phyloP scores from a whole-genome alignment of 2,113 vertebrate species.

The Calidris pugnax region DNA sequence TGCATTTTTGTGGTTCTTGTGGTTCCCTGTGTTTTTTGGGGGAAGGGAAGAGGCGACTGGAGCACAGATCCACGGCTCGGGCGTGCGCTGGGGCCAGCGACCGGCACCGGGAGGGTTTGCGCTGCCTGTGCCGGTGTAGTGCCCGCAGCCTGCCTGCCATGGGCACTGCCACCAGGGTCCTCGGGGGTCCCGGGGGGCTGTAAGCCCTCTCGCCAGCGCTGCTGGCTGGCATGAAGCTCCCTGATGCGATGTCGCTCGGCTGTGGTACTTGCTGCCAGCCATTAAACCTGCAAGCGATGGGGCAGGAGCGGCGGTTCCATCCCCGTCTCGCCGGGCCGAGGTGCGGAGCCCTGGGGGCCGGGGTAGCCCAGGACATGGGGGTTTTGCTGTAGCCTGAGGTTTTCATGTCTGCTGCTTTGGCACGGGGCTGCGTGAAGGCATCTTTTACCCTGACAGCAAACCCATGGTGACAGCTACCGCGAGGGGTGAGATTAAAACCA shows the following conservation, averaged over 20 bases:
- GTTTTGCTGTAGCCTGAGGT: not conserved
- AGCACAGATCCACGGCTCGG: rapidly evolving
- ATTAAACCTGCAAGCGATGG: rapidly evolving
- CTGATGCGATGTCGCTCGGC: rapidly evolving
- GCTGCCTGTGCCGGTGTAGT: rapidly evolving
- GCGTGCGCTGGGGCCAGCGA: rapidly evolving
- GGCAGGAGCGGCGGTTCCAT: not conserved
- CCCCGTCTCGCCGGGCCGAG: rapidly evolving
- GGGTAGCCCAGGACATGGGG: not conserved
- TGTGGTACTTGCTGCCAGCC: not conserved
- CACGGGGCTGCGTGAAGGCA: constrained; percentile 10
- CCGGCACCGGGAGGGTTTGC: rapidly evolving
- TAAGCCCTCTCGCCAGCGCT: rapidly evolving
- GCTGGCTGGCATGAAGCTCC: not conserved
- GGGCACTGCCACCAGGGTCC: not conserved
- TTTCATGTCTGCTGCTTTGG: constrained; percentile 34
- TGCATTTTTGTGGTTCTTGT: constrained; percentile 36
- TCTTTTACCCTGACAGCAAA: constrained; percentile 57
- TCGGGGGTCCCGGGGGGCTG: rapidly evolving
- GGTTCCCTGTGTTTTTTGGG: constrained; percentile 33
- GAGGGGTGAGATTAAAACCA: constrained; percentile 62
- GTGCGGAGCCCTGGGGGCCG: rapidly evolving
- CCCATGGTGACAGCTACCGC: constrained; percentile 67
- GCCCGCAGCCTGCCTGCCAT: rapidly evolving
- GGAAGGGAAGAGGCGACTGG: not conserved